A percentile compares a stretch with the other conserved stretches of the same genome.
phyloP scores from a whole-genome alignment of 2,113 vertebrate species.

The Hemiscyllium ocellatum region DNA sequence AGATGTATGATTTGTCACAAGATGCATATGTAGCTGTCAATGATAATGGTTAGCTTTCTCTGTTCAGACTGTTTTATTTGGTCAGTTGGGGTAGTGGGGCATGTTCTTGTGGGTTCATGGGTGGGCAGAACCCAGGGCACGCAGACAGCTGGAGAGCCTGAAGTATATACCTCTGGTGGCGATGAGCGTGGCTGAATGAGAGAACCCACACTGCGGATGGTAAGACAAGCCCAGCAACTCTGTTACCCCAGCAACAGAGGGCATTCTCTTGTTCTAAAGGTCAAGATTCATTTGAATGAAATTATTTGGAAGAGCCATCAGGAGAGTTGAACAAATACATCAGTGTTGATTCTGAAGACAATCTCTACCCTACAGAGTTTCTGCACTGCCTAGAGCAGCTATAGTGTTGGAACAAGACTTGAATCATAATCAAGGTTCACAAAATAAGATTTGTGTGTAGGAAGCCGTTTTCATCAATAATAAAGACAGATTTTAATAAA shows the following conservation, averaged over 20 bases:
- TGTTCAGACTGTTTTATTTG: no score
- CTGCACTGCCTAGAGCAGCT: not conserved
- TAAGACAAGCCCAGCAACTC: not conserved
- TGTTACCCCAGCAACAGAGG: not conserved
- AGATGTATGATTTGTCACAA: no score
- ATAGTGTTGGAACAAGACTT: not conserved
- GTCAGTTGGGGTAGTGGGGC: no score
- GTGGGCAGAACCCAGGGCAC: no score
- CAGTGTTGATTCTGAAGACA: not conserved
- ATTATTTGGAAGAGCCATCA: not conserved
- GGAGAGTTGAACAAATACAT: not conserved
- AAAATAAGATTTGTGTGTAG: not conserved
- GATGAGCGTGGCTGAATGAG: no score
- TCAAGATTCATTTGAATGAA: not conserved
- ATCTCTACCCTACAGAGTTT: not conserved
- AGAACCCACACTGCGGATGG: not conserved
- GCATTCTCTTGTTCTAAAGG: not conserved
- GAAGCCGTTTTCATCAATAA: not conserved
- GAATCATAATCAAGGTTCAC: not conserved
- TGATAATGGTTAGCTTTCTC: no score
- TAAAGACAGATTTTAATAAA: not conserved
- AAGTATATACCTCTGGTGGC: no score
- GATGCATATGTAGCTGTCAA: no score
- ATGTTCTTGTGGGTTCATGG: no score
- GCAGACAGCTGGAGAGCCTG: no score